Percentiles rank a stretch among this genome's conserved stretches.
phyloP scores from a whole-genome alignment of 2,888 invertebrate species.

The Dicyrtomina minuta region DNA sequence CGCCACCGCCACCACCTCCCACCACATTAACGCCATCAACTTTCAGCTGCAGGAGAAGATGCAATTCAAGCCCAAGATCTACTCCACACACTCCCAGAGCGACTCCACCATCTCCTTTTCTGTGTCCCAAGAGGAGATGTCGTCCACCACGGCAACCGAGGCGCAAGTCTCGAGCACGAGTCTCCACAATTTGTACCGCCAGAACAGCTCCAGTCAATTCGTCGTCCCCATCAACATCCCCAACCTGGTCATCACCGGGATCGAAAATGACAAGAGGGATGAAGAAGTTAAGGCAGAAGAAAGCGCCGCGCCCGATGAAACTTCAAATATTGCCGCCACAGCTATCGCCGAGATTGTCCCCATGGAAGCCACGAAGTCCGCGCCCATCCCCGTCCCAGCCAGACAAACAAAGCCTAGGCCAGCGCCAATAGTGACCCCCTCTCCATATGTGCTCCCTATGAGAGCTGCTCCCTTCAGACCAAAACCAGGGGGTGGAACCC shows the following conservation, averaged over 20 bases:
- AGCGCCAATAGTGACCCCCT: too few relatives aligned
- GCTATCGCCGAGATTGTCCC: too few relatives aligned
- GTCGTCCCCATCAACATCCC: constrained; percentile 27
- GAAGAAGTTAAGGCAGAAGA: too few relatives aligned
- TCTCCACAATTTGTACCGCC: constrained; percentile 46
- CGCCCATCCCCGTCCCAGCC: not conserved
- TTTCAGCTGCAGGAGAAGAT: constrained; percentile 38
- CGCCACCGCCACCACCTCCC: constrained; percentile 28
- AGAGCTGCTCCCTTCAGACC: too few relatives aligned
- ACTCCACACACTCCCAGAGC: constrained; percentile 46
- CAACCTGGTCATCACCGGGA: constrained; percentile 20
- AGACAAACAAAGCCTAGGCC: not conserved
- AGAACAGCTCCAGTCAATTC: constrained; percentile 30
- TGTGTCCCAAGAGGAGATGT: constrained; percentile 27
- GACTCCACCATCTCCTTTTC: constrained; percentile 46
- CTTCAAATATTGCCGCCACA: not conserved
- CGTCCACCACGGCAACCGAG: too few relatives aligned
- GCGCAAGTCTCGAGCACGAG: constrained; percentile 39
- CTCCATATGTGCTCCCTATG: too few relatives aligned
- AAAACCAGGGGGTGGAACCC: too few relatives aligned
- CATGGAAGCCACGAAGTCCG: constrained; percentile 2
- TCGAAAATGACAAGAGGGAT: too few relatives aligned
- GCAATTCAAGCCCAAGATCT: constrained; percentile 42
- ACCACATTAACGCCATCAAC: not conserved
- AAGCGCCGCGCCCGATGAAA: too few relatives aligned